Evolutionary conservation across 2,888 invertebrate genomes (phyloP).

Genomic region (Toxonevra muliebris): DNA sequence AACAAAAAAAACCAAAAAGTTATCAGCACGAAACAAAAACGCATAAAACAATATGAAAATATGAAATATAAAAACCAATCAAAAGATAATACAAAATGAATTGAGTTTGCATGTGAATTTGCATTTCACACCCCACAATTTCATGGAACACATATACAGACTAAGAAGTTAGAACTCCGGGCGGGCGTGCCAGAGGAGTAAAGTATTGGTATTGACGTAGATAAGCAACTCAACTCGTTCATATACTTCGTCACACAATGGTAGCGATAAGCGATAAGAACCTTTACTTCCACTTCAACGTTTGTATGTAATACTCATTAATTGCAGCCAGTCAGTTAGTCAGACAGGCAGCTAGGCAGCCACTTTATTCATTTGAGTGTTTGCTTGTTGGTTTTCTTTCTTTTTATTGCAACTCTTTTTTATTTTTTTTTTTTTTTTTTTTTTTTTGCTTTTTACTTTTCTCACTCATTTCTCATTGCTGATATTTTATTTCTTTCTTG

Average conservation of each 20-base stretch:
- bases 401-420: slow-evolving; percentile 12
- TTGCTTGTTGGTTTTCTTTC: neutral
- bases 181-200: no score
- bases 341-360: no score
- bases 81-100: no score
- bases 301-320: neutral
- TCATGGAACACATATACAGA: neutral
- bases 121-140: slow-evolving; percentile 1
- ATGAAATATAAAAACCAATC: neutral
- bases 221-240: neutral
- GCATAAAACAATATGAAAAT: neutral
- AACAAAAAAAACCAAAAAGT: no score
- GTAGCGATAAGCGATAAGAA: neutral
- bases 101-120: neutral
- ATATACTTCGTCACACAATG: neutral
- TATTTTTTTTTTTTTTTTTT: slow-evolving; percentile 10
- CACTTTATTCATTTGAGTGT: no score
- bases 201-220: neutral
- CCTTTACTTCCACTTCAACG: neutral
- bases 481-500: slow-evolving; percentile 20
- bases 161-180: no score
- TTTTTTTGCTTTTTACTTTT: slow-evolving; percentile 12
- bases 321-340: neutral
- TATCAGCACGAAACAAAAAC: neutral
- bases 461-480: slow-evolving; percentile 28